phyloP scores from a whole-genome alignment of 2,113 vertebrate species.

The Nothobranchius furzeri region DNA sequence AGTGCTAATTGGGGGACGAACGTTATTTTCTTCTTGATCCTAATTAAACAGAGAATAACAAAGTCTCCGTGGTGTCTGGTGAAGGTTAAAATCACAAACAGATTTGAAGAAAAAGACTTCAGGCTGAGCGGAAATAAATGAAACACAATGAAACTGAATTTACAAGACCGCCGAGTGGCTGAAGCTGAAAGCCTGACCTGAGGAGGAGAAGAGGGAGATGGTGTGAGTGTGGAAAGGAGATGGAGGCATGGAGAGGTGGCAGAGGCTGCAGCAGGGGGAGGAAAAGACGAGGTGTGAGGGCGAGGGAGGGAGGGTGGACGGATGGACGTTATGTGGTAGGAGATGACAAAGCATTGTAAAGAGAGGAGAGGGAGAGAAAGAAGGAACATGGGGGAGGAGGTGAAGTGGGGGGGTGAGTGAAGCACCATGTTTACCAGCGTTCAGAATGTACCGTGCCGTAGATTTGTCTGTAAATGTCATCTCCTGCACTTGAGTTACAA shows the following conservation, averaged over 20 bases:
- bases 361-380: slow-evolving; percentile 40
- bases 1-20: neutral
- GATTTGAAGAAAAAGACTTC: neutral
- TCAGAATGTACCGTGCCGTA: slow-evolving; percentile 71
- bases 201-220: slow-evolving; percentile 37
- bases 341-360: slow-evolving; percentile 46
- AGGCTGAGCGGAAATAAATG: neutral
- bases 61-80: slow-evolving; percentile 8
- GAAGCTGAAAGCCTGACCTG: slow-evolving; percentile 36
- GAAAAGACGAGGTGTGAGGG: slow-evolving; percentile 55
- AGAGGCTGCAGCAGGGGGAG: slow-evolving; percentile 52
- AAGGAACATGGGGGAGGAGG: slow-evolving; percentile 39
- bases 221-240: slow-evolving; percentile 39
- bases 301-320: slow-evolving; percentile 28
- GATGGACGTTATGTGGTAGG: slow-evolving; percentile 43
- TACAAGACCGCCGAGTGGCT: slow-evolving; percentile 18
- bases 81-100: neutral
- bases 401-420: slow-evolving; percentile 44
- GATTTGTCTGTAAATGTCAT: slow-evolving; percentile 72
- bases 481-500: slow-evolving; percentile 58
- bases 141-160: slow-evolving; percentile 7
- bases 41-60: slow-evolving; percentile 3
- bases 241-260: slow-evolving; percentile 43
- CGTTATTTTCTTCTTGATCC: neutral
- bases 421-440: slow-evolving; percentile 56